Evolutionary conservation across 2,113 vertebrate species (phyloP).

Genomic region (Pterocles orientalis): DNA sequence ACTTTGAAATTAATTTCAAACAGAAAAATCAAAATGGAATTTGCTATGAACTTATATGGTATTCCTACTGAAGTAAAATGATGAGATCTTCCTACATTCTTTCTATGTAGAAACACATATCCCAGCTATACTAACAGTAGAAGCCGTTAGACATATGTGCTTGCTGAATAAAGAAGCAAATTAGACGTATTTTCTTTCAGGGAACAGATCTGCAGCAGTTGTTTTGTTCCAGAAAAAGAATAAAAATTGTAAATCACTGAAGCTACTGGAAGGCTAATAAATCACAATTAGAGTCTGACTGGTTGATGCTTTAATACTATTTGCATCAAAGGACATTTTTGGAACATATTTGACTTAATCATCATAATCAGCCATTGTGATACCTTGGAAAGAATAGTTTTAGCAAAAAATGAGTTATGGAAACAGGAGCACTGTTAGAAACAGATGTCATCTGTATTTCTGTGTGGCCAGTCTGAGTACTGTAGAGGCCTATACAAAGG

Average conservation of each 20-base stretch:
- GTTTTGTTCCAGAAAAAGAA: not conserved
- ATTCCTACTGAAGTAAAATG: not conserved
- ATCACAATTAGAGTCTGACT: conserved; percentile 1
- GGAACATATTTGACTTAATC: not conserved
- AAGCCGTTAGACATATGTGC: not conserved
- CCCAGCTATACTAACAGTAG: not conserved
- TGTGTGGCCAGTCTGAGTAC: not conserved
- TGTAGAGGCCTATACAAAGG: not conserved
- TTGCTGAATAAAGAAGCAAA: not conserved
- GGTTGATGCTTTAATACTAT: not conserved
- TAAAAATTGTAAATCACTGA: not conserved
- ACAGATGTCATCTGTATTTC: not conserved
- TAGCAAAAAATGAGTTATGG: not conserved
- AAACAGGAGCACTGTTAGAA: not conserved
- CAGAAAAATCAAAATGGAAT: not conserved
- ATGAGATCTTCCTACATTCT: not conserved
- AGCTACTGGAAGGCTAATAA: not conserved
- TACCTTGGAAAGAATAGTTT: not conserved
- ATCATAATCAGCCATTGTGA: not conserved
- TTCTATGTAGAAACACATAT: not conserved
- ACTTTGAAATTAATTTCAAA: not conserved
- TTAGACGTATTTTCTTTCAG: not conserved
- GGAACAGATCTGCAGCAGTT: not conserved
- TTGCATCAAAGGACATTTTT: conserved; percentile 16
- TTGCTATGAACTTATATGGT: not conserved